Percentiles rank a stretch among this genome's conserved stretches.
Evolutionary conservation across 2,888 invertebrate genomes (phyloP).

Genomic region (Thymelicus acteon): DNA sequence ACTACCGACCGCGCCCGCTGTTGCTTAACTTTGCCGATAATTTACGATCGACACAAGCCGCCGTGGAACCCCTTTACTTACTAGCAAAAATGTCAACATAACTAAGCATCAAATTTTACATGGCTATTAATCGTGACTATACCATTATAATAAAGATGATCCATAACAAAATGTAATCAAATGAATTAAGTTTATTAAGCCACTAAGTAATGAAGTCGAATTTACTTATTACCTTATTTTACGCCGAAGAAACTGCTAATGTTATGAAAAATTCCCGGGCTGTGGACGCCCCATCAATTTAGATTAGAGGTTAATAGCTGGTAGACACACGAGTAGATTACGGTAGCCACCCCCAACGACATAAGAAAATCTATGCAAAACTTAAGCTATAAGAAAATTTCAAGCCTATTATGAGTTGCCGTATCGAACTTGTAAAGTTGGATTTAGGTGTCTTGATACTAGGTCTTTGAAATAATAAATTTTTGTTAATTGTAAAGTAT

Average conservation of each 20-base stretch:
- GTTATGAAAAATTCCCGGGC: slow-evolving; percentile 78
- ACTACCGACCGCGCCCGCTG: no score
- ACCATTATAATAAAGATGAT: neutral
- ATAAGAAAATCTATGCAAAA: slow-evolving; percentile 79
- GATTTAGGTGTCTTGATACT: slow-evolving; percentile 58
- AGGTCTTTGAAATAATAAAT: neutral
- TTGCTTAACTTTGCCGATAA: no score
- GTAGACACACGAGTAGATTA: slow-evolving; percentile 55
- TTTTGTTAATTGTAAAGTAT: no score
- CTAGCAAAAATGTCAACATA: no score
- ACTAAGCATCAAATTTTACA: neutral
- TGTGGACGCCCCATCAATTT: slow-evolving; percentile 83
- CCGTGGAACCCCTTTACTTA: no score
- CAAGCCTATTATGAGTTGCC: slow-evolving; percentile 77
- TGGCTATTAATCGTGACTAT: neutral
- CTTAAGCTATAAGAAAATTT: slow-evolving; percentile 81
- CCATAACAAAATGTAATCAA: slow-evolving; percentile 47
- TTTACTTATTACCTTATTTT: slow-evolving; percentile 78
- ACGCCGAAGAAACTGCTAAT: slow-evolving; percentile 81
- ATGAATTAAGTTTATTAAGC: slow-evolving; percentile 52
- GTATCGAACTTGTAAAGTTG: slow-evolving; percentile 56
- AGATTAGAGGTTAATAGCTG: slow-evolving; percentile 79
- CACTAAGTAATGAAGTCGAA: slow-evolving; percentile 79
- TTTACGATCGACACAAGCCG: no score
- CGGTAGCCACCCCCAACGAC: slow-evolving; percentile 67